Base-by-base conservation (phyloP, 2,888 invertebrate species). In the Caenorhabditis afra region DNA sequence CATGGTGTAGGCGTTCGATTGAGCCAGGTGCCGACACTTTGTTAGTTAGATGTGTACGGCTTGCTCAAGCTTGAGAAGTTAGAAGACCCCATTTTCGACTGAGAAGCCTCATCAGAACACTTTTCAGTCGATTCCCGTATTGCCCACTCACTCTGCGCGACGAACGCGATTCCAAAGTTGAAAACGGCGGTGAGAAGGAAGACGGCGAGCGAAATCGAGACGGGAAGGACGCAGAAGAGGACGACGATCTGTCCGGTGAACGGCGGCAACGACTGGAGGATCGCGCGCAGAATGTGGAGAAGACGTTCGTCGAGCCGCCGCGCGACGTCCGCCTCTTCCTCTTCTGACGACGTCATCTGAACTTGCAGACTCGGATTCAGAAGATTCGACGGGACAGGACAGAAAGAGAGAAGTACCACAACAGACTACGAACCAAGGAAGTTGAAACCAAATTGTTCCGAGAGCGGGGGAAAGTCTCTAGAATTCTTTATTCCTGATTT, bases 111-210 rank as follows among this genome's bases (percentile, higher is more conserved):
- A n/a, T n/a, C n/a, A n/a, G n/a, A n/a, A n/a, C n/a, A n/a, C n/a
- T n/a, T n/a, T n/a, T n/a, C n/a, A n/a, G n/a, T n/a, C n/a, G n/a
- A n/a, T n/a, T n/a, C n/a, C n/a, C n/a, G n/a, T n/a, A n/a, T n/a
- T n/a, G n/a, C 4, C 29, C 29, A 29, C 68, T 47, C 35, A 71
- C 71, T 71, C 29, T 71, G 71, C 7, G 71, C 71, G 41, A 71
- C 55, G 3, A 71, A 41, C 11, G 71, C 71, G 71, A 71, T 39
- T 4, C 71, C 71, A n/a, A 71, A 71, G 35, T 71, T 71, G 57
- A 64, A 41, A 18, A 71, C 39, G 11, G 62, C 64, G 39, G 71
- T 71, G 57, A 64, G 37, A 14, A 71, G 71, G 50, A 71, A 71
- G 22, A 71, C 22, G 62, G 71, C 71, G 49, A 62, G 1, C 8